Base-by-base conservation (phyloP, 2,888 invertebrate species). In the Cerastis leucographa region DNA sequence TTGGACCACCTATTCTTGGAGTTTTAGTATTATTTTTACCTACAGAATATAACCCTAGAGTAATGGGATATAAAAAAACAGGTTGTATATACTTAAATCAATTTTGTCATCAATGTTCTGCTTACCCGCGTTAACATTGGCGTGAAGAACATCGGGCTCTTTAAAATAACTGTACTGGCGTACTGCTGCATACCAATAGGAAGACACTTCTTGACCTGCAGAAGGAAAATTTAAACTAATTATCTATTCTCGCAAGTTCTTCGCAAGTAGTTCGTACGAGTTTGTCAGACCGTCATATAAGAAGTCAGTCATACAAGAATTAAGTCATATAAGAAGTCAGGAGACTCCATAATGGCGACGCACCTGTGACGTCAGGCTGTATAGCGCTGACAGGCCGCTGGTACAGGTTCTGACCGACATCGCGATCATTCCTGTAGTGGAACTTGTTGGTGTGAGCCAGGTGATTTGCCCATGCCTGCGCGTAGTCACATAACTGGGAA, bases 381-480 rank as follows among this genome's bases (percentile, higher is more conserved):
- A 97, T 93, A 0, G 97, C 97, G 92, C 97, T 97, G 61, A 97
- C 97, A 5, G 98, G 98, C 79, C 98, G 97, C 93, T 98, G 98
- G 93, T 98, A 98, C 65, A 98, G 95, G 94, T 98, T 98, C 93
- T 98, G 98, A 0, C 98, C 98, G 49, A 98, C 97, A 88, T 98
- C 98, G 70, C 97, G 97, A 92, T 98, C 98, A 92, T 97, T 98
- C 85, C 98, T 97, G 93, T 98, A 98, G 94, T 97, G 97, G 95
- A 98, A 98, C 88, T 97, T 97, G 92, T 98, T 98, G 7, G 98
- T 98, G 92, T 98, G 98, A 19, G 98, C 98, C 89, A 99, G 95
- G 90, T 98, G 98, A 93, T 99, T 98, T 9, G 99, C 99, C 98
- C 98, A 99, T 61, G 98, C 98, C 94, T 99, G 99, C 70, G 98